Base-by-base conservation (phyloP, 1,140 invertebrate genomes). In the Atta texana region DNA sequence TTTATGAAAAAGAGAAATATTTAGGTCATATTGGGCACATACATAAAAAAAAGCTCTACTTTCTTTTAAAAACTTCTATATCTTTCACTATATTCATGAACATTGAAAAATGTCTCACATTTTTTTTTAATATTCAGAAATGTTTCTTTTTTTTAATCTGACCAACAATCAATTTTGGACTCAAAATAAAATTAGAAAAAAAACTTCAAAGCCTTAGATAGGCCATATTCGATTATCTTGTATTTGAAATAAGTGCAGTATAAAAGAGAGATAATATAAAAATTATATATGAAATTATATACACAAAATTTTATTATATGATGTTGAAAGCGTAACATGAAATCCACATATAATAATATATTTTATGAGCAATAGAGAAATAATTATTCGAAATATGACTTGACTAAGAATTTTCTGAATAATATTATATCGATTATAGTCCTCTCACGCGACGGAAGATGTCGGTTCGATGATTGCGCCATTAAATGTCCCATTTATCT, bases 401-500 rank as follows among this genome's bases (percentile, higher is more conserved):
- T 49, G 12, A 49, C n/a, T 75, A 24, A 51, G 39, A 61, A 84
- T 75, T 75, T 75, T 84, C 55, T 49, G 39, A 34, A 75, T 61
- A 39, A 63, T 51, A 51, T 84, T 74, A 84, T 84, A 84, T 84
- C 57, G 80, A 84, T 84, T 51, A 51, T 51, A 75, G 24, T 84
- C 71, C 68, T 61, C 34, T 59, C n/a, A 21, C 55, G 39, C 57
- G 4, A 12, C 34, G 78, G 53, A 71, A 82, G 55, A 84, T 55
- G 71, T 63, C 24, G 55, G 80, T 74, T 61, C 69, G 55, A 75
- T 69, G 55, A 84, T 84, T 75, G 55, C 80, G 55, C 39, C 55
- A 61, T 84, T 84, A 74, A 84, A 74, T 75, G 68, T 61, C 69
- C 69, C 80, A 84, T 75, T 84, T 84, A 84, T 84, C 69, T 84